A percentile compares a stretch with the other conserved stretches of the same genome.
Evolutionary conservation across 2,113 vertebrate genomes (phyloP).

Genomic region (Stigmatopora argus): DNA sequence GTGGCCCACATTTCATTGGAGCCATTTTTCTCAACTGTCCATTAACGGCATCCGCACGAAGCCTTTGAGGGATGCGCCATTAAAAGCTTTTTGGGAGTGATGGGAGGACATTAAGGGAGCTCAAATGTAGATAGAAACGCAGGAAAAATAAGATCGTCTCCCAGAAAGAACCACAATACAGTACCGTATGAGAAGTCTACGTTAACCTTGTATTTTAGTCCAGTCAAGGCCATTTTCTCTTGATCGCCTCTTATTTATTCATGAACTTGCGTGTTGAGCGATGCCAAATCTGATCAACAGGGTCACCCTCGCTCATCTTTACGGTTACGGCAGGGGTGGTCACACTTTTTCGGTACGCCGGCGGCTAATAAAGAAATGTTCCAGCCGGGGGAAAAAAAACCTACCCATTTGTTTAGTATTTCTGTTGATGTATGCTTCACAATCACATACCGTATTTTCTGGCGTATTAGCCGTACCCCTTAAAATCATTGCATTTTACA

Average conservation of each 20-base stretch:
- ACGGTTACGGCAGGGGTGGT: too few species aligned
- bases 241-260: slow-evolving; percentile 37
- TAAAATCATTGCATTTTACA: too few species aligned
- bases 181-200: too few species aligned
- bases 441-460: too few species aligned
- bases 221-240: slow-evolving; percentile 24
- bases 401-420: too few species aligned
- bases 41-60: slow-evolving; percentile 58
- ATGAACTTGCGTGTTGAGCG: too few species aligned
- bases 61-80: slow-evolving; percentile 50
- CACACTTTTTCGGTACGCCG: neutral
- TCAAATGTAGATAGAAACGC: slow-evolving; percentile 14
- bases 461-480: too few species aligned
- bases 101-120: slow-evolving; percentile 21
- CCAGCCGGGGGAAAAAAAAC: too few species aligned
- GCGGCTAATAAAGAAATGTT: too few species aligned
- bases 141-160: neutral
- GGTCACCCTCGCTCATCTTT: neutral
- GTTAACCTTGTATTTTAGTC: slow-evolving; percentile 35
- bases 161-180: neutral
- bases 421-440: too few species aligned
- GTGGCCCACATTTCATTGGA: slow-evolving; percentile 13
- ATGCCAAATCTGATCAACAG: neutral
- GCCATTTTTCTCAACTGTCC: slow-evolving; percentile 55
- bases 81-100: slow-evolving; percentile 56